These are phyloP conservation scores for Glyptemys insculpta DNA, from an alignment of 2,797 vertebrate genomes.

Conservation along the genomic window DNA sequence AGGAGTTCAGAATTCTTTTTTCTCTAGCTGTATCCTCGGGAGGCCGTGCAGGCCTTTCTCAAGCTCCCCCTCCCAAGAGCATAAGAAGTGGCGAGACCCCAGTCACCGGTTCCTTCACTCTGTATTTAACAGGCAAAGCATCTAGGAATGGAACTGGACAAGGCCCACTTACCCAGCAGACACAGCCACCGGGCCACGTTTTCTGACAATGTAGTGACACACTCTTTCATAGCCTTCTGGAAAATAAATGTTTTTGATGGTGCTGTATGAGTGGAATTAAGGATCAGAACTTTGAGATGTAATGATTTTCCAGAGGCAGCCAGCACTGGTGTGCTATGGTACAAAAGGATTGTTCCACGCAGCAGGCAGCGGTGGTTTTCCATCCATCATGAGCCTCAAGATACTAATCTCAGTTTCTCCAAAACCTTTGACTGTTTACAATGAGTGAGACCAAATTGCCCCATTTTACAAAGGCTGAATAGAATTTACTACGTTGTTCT, in stretches of 20 bases:
- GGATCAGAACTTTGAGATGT: too few species aligned
- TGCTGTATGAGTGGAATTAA: background rate
- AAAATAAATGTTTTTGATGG: conserved; percentile 23
- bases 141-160: background rate
- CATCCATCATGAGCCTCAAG: conserved; percentile 58
- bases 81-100: too few species aligned
- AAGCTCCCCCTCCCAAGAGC: too few species aligned
- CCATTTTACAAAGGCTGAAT: background rate
- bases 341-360: too few species aligned
- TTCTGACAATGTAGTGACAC: conserved; percentile 82
- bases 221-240: conserved; percentile 82
- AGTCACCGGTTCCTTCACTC: too few species aligned
- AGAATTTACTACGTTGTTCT: background rate
- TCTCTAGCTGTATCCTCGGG: too few species aligned
- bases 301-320: too few species aligned
- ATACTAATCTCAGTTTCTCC: conserved; percentile 77
- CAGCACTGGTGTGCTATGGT: too few species aligned
- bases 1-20: too few species aligned
- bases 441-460: conserved; percentile 11
- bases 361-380: background rate
- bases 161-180: conserved; percentile 84
- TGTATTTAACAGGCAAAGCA: too few species aligned
- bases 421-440: conserved; percentile 78
- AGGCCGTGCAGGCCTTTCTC: too few species aligned
- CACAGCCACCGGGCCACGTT: conserved; percentile 83